Percentiles rank a stretch among this genome's conserved stretches.
phyloP scores from a whole-genome alignment of 2,888 invertebrate species.

The Cataglyphis cursor region DNA sequence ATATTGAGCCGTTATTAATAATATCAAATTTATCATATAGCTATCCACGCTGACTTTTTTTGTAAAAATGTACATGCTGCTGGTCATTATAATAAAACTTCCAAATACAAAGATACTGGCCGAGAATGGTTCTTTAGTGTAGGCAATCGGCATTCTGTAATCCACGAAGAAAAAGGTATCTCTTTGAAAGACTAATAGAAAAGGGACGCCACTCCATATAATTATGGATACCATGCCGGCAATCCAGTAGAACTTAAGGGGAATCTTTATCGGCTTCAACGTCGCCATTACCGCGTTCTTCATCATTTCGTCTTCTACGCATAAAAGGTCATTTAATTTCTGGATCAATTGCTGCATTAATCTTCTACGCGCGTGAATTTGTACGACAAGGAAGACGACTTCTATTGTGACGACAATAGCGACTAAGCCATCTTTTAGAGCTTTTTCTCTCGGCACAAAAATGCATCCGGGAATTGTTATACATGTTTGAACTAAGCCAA shows the following conservation, averaged over 20 bases:
- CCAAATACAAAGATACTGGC: constrained; percentile 61
- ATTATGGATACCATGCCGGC: constrained; percentile 41
- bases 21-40: constrained; percentile 72
- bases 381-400: constrained; percentile 51
- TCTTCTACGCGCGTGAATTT: constrained; percentile 63
- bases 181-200: constrained; percentile 59
- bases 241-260: constrained; percentile 67
- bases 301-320: constrained; percentile 47
- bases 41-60: constrained; percentile 72
- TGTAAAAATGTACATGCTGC: constrained; percentile 36
- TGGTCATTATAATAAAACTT: constrained; percentile 54
- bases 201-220: constrained; percentile 60
- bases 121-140: constrained; percentile 67
- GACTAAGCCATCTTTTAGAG: constrained; percentile 58
- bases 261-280: constrained; percentile 59
- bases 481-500: constrained; percentile 37
- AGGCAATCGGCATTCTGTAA: constrained; percentile 63
- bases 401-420: constrained; percentile 62
- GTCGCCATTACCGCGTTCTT: constrained; percentile 23
- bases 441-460: constrained; percentile 56
- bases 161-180: constrained; percentile 70
- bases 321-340: constrained; percentile 64
- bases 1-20: constrained; percentile 71
- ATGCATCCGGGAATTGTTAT: constrained; percentile 43
- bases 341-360: constrained; percentile 65